These are phyloP conservation scores for Euphysa ruthae DNA, from an alignment of 30 jellyfish, hydroid and myxozoan species.

Conservation along the genomic window DNA sequence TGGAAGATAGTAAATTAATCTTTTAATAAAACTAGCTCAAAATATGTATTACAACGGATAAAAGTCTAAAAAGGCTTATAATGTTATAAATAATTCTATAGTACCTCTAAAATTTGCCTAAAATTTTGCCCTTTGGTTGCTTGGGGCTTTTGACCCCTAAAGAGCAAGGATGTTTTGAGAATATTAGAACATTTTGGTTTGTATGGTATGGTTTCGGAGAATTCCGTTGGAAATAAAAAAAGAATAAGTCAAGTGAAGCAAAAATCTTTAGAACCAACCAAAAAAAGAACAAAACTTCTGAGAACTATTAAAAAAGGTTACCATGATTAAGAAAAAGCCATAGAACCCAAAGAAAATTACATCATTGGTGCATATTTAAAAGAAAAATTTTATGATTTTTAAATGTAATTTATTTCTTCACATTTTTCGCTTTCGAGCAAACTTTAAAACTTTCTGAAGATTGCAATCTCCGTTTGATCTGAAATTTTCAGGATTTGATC, in stretches of 20 bases:
- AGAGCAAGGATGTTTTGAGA: background rate
- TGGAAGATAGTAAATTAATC: too few relatives aligned
- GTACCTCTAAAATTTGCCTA: too few relatives aligned
- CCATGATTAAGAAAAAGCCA: background rate
- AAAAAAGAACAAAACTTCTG: background rate
- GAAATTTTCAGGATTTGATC: too few relatives aligned
- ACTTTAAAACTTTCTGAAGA: constrained; percentile 11
- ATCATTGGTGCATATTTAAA: background rate
- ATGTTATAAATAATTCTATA: too few relatives aligned
- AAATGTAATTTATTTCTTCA: background rate
- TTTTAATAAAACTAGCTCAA: too few relatives aligned
- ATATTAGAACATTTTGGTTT: background rate
- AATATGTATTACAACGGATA: too few relatives aligned
- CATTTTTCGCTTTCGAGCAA: background rate
- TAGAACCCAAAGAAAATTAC: background rate
- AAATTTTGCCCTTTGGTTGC: too few relatives aligned
- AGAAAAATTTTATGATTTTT: background rate
- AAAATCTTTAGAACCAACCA: background rate
- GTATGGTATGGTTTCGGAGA: background rate
- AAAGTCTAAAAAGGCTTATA: too few relatives aligned
- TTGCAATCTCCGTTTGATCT: background rate
- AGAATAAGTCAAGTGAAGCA: background rate
- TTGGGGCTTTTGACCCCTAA: too few relatives aligned
- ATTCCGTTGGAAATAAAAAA: background rate
- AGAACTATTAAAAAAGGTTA: background rate